Conservation (phyloP, 1,140 invertebrate species). For the Dendrolimus punctatus region DNA sequence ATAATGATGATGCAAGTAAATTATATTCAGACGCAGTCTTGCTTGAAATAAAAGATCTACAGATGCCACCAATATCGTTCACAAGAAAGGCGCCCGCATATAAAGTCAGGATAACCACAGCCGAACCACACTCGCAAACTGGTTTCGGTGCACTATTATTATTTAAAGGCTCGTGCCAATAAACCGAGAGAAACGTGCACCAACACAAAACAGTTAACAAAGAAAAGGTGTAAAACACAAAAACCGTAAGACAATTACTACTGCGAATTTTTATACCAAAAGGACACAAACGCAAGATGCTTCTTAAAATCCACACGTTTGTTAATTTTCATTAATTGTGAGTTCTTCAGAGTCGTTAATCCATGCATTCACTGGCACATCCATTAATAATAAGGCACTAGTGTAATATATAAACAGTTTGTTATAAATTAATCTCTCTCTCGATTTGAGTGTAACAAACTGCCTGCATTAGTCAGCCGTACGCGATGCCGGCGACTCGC, state of each 20-base stretch:
- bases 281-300: slow-evolving; percentile 61
- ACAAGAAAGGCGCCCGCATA: slow-evolving; percentile 59
- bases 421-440: slow-evolving; percentile 43
- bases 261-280: slow-evolving; percentile 58
- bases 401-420: slow-evolving; percentile 40
- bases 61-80: slow-evolving; percentile 40
- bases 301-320: slow-evolving; percentile 43
- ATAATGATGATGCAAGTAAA: slow-evolving; percentile 20
- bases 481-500: slow-evolving; percentile 65
- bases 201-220: slow-evolving; percentile 48
- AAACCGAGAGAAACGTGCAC: slow-evolving; percentile 54
- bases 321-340: slow-evolving; percentile 37
- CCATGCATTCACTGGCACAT: slow-evolving; percentile 64
- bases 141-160: slow-evolving; percentile 70
- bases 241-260: slow-evolving; percentile 36
- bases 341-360: slow-evolving; percentile 34
- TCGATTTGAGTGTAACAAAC: slow-evolving; percentile 57
- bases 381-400: slow-evolving; percentile 61
- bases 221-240: slow-evolving; percentile 30
- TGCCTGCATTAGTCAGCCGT: slow-evolving; percentile 54
- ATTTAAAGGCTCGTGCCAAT: slow-evolving; percentile 68
- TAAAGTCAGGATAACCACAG: slow-evolving; percentile 60
- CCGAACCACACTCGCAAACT: slow-evolving; percentile 64
- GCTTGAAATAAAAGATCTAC: slow-evolving; percentile 11
- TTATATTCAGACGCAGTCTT: slow-evolving; percentile 17